Percentiles rank a stretch among this genome's conserved stretches.
Conservation (phyloP, 1,140 invertebrate species). For the Pachypeltis micranthus region DNA sequence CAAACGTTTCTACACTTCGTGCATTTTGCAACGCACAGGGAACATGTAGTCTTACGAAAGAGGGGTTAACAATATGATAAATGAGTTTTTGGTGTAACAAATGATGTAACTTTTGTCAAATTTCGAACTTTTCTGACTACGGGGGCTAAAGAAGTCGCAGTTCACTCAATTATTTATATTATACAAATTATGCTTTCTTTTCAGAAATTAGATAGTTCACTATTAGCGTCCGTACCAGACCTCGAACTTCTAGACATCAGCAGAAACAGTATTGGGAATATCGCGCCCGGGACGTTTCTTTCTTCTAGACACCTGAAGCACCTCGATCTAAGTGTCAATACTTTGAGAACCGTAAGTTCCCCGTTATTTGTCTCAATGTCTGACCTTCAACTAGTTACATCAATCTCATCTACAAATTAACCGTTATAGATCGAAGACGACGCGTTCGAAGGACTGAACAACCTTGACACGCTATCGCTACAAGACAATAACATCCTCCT, state of each 20-base stretch:
- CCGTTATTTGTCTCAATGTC: not conserved
- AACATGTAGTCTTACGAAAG: too few species aligned
- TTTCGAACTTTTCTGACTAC: too few species aligned
- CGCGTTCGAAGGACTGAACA: slow-evolving; percentile 65
- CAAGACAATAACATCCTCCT: slow-evolving; percentile 78
- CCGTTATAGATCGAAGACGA: slow-evolving; percentile 67
- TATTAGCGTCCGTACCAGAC: slow-evolving; percentile 48
- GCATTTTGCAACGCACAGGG: too few species aligned
- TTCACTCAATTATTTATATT: too few species aligned
- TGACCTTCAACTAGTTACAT: not conserved
- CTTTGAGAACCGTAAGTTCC: slow-evolving; percentile 61
- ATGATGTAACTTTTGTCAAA: too few species aligned
- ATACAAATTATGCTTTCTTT: slow-evolving; percentile 31
- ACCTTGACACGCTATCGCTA: slow-evolving; percentile 63
- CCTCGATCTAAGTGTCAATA: slow-evolving; percentile 74
- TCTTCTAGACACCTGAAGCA: slow-evolving; percentile 53
- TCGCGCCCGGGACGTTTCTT: slow-evolving; percentile 66
- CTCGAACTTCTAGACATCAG: slow-evolving; percentile 70
- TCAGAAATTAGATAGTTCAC: slow-evolving; percentile 53
- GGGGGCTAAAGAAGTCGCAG: too few species aligned
- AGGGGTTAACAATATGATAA: too few species aligned
- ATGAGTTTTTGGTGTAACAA: too few species aligned
- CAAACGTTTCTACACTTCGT: too few species aligned
- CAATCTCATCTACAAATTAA: slow-evolving; percentile 3
- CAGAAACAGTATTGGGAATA: slow-evolving; percentile 67